Evolutionary conservation across 2,113 vertebrate genomes (phyloP).

Genomic region (Carassius carassius): DNA sequence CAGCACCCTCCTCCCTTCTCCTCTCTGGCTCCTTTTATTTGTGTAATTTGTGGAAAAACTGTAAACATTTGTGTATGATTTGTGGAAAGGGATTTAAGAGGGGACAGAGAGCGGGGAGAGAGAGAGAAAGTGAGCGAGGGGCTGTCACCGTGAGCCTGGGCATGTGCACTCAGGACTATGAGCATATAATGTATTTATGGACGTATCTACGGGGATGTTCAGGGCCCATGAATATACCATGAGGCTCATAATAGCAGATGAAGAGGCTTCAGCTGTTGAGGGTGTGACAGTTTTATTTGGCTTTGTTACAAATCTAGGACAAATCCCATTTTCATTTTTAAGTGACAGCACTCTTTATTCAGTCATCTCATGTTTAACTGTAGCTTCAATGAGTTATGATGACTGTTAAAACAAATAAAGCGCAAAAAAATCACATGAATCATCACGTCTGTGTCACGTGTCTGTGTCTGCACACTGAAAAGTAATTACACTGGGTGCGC

Average conservation of each 20-base stretch:
- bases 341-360: not conserved
- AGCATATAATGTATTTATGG: conserved; percentile 43
- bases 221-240: conserved; percentile 12
- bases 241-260: conserved; percentile 17
- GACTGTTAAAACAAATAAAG: not conserved
- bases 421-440: not conserved
- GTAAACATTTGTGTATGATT: conserved; percentile 60
- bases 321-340: conserved; percentile 13
- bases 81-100: conserved; percentile 48
- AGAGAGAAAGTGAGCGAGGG: conserved; percentile 1
- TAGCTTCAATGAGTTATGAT: not conserved
- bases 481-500: not conserved
- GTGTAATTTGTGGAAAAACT: conserved; percentile 57
- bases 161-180: conserved; percentile 33
- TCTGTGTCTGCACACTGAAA: not conserved
- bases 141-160: conserved; percentile 1
- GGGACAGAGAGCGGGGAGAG: not conserved
- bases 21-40: conserved; percentile 42
- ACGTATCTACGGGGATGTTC: not conserved
- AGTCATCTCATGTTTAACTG: not conserved
- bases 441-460: too few species aligned
- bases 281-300: conserved; percentile 13
- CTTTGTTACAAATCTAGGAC: conserved; percentile 25
- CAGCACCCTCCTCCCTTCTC: conserved; percentile 24
- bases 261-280: conserved; percentile 25